These are phyloP conservation scores for Drosophila pseudoananassae DNA, from an alignment of 1,140 invertebrate species.

Conservation along the genomic window DNA sequence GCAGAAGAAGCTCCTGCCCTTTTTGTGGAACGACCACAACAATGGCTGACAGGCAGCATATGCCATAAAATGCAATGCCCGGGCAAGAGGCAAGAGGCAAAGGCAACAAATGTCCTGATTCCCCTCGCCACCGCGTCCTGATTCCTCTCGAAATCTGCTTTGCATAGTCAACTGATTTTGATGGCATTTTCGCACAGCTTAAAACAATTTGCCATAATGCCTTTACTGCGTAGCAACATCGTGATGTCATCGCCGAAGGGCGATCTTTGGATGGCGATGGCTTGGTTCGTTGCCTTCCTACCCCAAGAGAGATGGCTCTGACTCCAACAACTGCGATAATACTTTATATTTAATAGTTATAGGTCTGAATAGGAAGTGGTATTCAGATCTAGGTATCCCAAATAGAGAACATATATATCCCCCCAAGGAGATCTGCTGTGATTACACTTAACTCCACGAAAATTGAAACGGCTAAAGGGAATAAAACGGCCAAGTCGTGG, in stretches of 20 bases:
- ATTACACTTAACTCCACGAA: conserved; percentile 62
- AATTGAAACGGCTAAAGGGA: conserved; percentile 66
- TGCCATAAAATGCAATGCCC: conserved; percentile 77
- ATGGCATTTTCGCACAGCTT: conserved; percentile 80
- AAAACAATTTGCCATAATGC: conserved; percentile 81
- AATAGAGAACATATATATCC: not conserved
- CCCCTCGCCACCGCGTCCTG: too few species aligned
- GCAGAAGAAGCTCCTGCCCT: conserved; percentile 39
- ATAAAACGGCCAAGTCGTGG: conserved; percentile 51
- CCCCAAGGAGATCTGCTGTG: conserved; percentile 14
- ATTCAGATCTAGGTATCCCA: not conserved
- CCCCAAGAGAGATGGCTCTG: conserved; percentile 3
- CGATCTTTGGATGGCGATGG: conserved; percentile 37
- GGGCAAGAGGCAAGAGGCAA: conserved; percentile 13
- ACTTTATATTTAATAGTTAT: too few species aligned
- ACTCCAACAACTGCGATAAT: too few species aligned
- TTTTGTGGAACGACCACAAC: conserved; percentile 59
- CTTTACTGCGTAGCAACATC: conserved; percentile 69
- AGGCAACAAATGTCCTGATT: conserved; percentile 61
- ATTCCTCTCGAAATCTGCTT: conserved; percentile 47
- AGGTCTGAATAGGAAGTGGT: not conserved
- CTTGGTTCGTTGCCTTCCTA: conserved; percentile 9
- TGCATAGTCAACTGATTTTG: conserved; percentile 81
- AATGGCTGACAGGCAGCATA: conserved; percentile 73
- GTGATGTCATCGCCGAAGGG: conserved; percentile 56